Percentiles rank a stretch among this genome's conserved stretches.
These are phyloP conservation scores for Microdon myrmicae DNA, from an alignment of 2,888 invertebrate species.

Conservation along the genomic window DNA sequence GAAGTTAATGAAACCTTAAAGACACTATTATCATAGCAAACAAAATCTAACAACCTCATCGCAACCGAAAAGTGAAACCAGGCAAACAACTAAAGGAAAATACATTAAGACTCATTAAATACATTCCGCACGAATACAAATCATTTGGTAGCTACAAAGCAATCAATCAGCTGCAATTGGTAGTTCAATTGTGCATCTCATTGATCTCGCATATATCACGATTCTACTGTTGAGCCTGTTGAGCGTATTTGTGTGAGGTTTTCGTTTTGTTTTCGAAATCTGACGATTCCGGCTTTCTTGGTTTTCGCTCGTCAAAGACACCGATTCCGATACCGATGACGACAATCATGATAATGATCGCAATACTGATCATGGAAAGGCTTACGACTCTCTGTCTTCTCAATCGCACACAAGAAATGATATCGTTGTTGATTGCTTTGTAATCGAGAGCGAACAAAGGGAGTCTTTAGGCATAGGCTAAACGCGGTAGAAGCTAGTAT, in stretches of 20 bases:
- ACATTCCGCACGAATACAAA: constrained; percentile 37
- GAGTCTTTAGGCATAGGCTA: constrained; percentile 29
- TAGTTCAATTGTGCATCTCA: constrained; percentile 65
- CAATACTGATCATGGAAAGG: constrained; percentile 5
- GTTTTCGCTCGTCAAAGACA: constrained; percentile 5
- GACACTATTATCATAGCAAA: no score
- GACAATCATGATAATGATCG: constrained; percentile 17
- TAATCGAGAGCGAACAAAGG: constrained; percentile 43
- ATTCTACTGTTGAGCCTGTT: constrained; percentile 40
- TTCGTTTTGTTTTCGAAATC: constrained; percentile 7
- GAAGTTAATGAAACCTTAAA: no score
- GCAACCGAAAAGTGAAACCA: constrained; percentile 39
- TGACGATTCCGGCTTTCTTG: no score
- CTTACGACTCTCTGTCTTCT: constrained; percentile 26
- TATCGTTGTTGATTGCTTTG: constrained; percentile 49
- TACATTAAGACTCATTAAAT: constrained; percentile 39
- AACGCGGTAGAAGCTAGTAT: constrained; percentile 36
- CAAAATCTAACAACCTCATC: no score
- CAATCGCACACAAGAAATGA: constrained; percentile 44
- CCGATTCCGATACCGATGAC: constrained; percentile 12
- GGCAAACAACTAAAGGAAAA: not conserved
- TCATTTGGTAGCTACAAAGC: constrained; percentile 56
- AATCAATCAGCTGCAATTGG: constrained; percentile 65
- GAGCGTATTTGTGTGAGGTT: no score
- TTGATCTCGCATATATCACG: constrained; percentile 55